A percentile compares a stretch with the other conserved stretches of the same genome.
Evolutionary conservation across 2,888 invertebrate species (phyloP).

Genomic region (Leptinotarsa haldemani): DNA sequence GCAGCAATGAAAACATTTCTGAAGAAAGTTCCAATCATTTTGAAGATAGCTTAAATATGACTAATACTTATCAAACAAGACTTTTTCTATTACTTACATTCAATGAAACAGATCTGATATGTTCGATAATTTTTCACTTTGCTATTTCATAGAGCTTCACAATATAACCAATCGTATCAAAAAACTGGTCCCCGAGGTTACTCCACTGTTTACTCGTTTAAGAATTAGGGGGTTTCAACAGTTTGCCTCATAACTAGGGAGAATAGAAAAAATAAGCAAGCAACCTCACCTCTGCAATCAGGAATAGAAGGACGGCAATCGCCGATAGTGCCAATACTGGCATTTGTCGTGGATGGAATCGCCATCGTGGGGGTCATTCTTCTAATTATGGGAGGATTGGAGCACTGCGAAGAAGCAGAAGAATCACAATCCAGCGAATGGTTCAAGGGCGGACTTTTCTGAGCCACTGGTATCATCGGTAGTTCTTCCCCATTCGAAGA

Average conservation of each 20-base stretch:
- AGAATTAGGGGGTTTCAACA: not conserved
- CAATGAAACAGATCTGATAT: too few relatives aligned
- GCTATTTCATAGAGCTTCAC: too few relatives aligned
- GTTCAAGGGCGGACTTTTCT: conserved; percentile 63
- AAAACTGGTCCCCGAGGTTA: too few relatives aligned
- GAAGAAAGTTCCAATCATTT: too few relatives aligned
- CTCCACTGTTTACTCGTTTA: not conserved
- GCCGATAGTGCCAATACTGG: conserved; percentile 57
- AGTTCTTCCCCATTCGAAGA: conserved; percentile 56
- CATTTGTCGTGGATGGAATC: conserved; percentile 61
- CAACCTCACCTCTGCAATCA: conserved; percentile 9
- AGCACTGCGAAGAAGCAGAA: conserved; percentile 72
- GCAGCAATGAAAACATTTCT: too few relatives aligned
- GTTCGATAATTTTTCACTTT: too few relatives aligned
- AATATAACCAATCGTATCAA: too few relatives aligned
- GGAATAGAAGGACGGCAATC: conserved; percentile 4
- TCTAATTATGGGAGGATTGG: conserved; percentile 67
- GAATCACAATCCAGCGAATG: conserved; percentile 70
- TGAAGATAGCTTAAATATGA: too few relatives aligned
- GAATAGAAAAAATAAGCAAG: too few relatives aligned
- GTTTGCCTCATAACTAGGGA: too few relatives aligned
- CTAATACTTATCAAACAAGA: too few relatives aligned
- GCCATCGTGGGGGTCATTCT: conserved; percentile 58
- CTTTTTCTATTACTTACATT: too few relatives aligned
- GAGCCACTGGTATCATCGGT: conserved; percentile 62